phyloP scores from a whole-genome alignment of 2,888 invertebrate species.

The Melieria omissa region DNA sequence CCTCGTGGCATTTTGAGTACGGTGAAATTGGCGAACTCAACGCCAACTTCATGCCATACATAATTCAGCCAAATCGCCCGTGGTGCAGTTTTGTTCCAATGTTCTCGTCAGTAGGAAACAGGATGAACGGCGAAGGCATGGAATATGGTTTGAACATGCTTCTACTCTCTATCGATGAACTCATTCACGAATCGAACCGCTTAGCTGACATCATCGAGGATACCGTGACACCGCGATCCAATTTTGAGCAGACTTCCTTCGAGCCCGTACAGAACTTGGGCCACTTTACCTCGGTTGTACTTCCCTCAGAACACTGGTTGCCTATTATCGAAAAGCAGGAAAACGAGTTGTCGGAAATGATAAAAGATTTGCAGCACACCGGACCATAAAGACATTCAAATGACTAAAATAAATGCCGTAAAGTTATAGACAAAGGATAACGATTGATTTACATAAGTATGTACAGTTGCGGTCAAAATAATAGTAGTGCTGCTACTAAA shows the following conservation, averaged over 20 bases:
- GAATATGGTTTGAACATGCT: constrained; percentile 53
- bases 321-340: constrained; percentile 62
- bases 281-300: constrained; percentile 45
- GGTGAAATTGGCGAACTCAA: constrained; percentile 48
- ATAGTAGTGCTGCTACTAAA: too few relatives aligned
- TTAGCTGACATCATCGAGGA: constrained; percentile 58
- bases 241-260: constrained; percentile 6
- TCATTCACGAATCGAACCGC: constrained; percentile 61
- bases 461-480: too few relatives aligned
- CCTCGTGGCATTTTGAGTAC: constrained; percentile 63
- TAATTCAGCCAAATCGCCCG: constrained; percentile 49
- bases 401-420: neutral
- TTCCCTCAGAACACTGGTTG: constrained; percentile 61
- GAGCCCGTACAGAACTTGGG: constrained; percentile 20
- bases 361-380: constrained; percentile 1
- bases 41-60: constrained; percentile 52
- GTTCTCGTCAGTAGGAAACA: constrained; percentile 43
- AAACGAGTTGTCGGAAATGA: constrained; percentile 43
- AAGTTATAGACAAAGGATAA: neutral
- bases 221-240: constrained; percentile 42
- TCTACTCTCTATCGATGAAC: constrained; percentile 58
- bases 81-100: constrained; percentile 55
- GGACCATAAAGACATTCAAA: neutral
- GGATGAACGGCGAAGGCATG: constrained; percentile 45
- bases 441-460: too few relatives aligned